Evolutionary conservation across 2,888 invertebrate genomes (phyloP).

Genomic region (Synanthedon andrenaeformis): DNA sequence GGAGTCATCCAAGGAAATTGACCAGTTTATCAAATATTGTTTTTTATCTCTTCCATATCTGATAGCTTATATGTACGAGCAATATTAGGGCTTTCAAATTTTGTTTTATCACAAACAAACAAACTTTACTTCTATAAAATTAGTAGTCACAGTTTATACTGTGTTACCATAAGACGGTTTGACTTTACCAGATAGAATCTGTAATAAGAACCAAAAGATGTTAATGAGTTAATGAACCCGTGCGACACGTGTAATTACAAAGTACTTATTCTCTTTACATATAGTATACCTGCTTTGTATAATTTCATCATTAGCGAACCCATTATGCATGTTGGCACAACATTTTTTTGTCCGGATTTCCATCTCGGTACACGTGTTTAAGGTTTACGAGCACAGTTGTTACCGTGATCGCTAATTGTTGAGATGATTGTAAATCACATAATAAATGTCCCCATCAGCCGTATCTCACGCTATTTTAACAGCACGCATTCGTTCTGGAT

Average conservation of each 20-base stretch:
- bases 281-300: not conserved
- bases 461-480: conserved; percentile 16
- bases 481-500: conserved; percentile 18
- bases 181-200: too few species aligned
- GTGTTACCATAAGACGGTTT: too few species aligned
- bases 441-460: conserved; percentile 10
- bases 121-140: too few species aligned
- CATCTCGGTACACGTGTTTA: not conserved
- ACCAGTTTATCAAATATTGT: too few species aligned
- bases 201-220: too few species aligned
- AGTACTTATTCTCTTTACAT: not conserved
- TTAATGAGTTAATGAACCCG: not conserved
- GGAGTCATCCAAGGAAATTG: too few species aligned
- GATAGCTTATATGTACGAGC: too few species aligned
- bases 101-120: too few species aligned
- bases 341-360: not conserved
- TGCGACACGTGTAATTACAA: not conserved
- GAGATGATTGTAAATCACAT: conserved; percentile 8
- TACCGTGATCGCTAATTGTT: conserved; percentile 5
- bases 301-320: not conserved
- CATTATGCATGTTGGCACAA: not conserved
- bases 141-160: too few species aligned
- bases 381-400: not conserved
- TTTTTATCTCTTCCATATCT: too few species aligned
- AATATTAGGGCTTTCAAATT: too few species aligned